A percentile compares a stretch with the other conserved stretches of the same genome.
These are phyloP conservation scores for Drosophila lutescens DNA, from an alignment of 2,888 invertebrate species.

Conservation along the genomic window DNA sequence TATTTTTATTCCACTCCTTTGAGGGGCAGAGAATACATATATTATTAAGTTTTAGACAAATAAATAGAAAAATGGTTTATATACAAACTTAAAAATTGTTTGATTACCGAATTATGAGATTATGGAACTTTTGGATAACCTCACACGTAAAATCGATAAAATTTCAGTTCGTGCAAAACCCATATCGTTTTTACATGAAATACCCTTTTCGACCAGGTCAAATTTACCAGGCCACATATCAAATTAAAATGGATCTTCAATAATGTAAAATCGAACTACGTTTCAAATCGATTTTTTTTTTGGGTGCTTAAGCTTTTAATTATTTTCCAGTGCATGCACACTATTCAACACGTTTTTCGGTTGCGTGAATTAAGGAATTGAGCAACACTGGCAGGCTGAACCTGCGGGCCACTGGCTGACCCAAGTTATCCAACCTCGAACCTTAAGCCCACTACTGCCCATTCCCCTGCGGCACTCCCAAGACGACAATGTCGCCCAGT, in stretches of 20 bases:
- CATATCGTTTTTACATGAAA: too few relatives aligned
- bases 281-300: too few relatives aligned
- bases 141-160: too few relatives aligned
- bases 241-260: too few relatives aligned
- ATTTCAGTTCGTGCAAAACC: too few relatives aligned
- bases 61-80: too few relatives aligned
- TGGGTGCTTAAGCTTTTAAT: too few relatives aligned
- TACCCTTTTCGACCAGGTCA: too few relatives aligned
- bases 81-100: too few relatives aligned
- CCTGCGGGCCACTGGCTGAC: slow-evolving; percentile 31
- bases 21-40: background rate
- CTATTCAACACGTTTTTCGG: slow-evolving; percentile 68
- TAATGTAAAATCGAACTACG: too few relatives aligned
- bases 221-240: too few relatives aligned
- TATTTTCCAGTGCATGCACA: slow-evolving; percentile 7
- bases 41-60: background rate
- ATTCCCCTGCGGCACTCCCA: slow-evolving; percentile 45
- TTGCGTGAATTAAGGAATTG: slow-evolving; percentile 77
- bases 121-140: too few relatives aligned
- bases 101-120: background rate
- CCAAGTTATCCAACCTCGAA: slow-evolving; percentile 15
- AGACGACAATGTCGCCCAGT: slow-evolving; percentile 58
- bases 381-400: slow-evolving; percentile 53
- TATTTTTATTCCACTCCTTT: background rate
- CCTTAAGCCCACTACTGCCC: background rate